A percentile compares a stretch with the other conserved stretches of the same genome.
Evolutionary conservation across 2,113 vertebrate genomes (phyloP).

Genomic region (human (Homo sapiens)): DNA sequence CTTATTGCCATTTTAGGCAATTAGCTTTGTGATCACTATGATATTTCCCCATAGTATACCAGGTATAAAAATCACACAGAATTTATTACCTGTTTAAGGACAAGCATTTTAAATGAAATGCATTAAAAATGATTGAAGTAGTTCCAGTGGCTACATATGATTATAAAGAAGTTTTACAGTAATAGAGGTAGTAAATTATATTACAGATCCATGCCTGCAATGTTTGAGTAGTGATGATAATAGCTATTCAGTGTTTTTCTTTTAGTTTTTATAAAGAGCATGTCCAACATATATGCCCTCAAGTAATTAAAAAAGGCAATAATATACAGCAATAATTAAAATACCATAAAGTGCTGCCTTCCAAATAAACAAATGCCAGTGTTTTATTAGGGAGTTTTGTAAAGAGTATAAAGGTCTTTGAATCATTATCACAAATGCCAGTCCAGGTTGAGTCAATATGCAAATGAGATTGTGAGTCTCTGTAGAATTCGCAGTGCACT

Average conservation of each 20-base stretch:
- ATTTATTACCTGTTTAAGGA: neutral
- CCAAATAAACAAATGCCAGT: slow-evolving; percentile 44
- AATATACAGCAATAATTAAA: slow-evolving; percentile 41
- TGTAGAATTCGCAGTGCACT: neutral
- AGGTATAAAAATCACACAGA: neutral
- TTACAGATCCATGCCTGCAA: neutral
- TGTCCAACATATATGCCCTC: neutral
- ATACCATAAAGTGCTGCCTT: slow-evolving; percentile 1
- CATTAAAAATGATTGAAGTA: neutral
- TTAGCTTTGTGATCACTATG: neutral
- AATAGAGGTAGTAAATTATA: neutral
- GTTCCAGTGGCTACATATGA: neutral
- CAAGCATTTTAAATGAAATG: neutral
- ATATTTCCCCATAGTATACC: neutral
- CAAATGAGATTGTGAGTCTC: slow-evolving; percentile 56
- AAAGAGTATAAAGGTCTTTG: neutral
- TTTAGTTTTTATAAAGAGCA: slow-evolving; percentile 4
- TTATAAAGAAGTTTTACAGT: neutral
- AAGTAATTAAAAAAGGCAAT: slow-evolving; percentile 48
- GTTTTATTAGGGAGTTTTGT: slow-evolving; percentile 28
- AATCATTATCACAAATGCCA: slow-evolving; percentile 58
- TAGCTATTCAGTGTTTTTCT: neutral
- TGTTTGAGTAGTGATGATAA: neutral
- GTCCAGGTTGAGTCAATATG: slow-evolving; percentile 49
- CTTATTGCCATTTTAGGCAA: slow-evolving; percentile 40